Evolutionary conservation across 2,888 invertebrate species (phyloP), one percentile per base, ranked within the genome.

Genomic region (Muschampia plurimacula): DNA sequence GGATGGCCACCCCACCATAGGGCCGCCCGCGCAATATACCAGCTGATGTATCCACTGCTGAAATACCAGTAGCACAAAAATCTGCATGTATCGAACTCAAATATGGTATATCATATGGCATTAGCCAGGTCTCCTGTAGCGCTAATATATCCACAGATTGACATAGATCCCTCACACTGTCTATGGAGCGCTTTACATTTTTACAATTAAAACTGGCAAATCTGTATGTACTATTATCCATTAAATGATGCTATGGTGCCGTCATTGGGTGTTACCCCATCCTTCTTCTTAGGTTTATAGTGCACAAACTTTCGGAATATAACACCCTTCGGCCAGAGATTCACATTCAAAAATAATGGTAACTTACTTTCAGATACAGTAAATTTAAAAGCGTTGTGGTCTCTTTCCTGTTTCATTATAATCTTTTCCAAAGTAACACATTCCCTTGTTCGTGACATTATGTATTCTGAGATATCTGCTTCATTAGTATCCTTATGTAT

Each of bases 281-380:
- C 36, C 6, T 28, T 8, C 28, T 1, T 62, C 13, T 39, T 32
- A n/a, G 8, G 39, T 39, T 39, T 62, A 67, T 72, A 79, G 73
- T 80, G 59, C 1, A 81, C 74, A 77, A 80, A 81, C 1, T 76
- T 76, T 44, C 80, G 63, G 69, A 80, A 80, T 41, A 78, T 76
- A 28, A 80, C 74, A 3, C 80, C 79, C 32, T 74, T 28, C 0
- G 81, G 80, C 80, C 80, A 82, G 22, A 78, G 41, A 9, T 72
- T 74, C 4, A 76, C 77, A 69, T 80, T 74, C 13, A 80, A 59
- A 57, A 75, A 80, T 36, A 77, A 22, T 5, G 72, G n/a, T 12
- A 79, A n/a, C 49, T 78, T 80, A 12, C 22, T 22, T 64, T 75
- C 69, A 2, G 77, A 73, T n/a, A 81, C 75, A 36, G 77, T 79